Evolutionary conservation across 2,797 vertebrate species (phyloP).

Genomic region (Cyprinodon diabolis): DNA sequence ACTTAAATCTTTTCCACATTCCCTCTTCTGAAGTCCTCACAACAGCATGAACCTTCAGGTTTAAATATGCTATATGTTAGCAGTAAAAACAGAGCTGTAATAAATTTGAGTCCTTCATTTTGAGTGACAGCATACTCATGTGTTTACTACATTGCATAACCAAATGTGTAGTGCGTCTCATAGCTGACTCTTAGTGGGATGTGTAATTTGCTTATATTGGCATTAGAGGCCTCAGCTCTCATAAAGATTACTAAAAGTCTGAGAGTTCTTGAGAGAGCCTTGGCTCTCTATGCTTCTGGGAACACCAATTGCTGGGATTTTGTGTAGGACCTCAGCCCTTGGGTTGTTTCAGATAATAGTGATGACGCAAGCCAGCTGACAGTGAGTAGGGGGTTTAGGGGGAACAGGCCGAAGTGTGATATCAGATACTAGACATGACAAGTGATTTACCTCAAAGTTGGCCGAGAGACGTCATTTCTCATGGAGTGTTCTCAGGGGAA

Average conservation of each 20-base stretch:
- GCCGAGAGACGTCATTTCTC: neutral
- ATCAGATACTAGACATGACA: neutral
- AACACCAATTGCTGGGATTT: slow-evolving; percentile 34
- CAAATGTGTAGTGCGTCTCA: slow-evolving; percentile 5
- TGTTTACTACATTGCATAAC: neutral
- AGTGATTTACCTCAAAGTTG: neutral
- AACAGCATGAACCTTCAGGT: slow-evolving; percentile 13
- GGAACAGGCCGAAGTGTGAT: neutral
- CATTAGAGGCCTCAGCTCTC: slow-evolving; percentile 12
- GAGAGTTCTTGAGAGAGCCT: slow-evolving; percentile 28
- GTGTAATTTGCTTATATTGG: slow-evolving; percentile 55
- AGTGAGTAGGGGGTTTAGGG: slow-evolving; percentile 3
- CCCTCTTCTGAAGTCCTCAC: neutral
- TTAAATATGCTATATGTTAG: slow-evolving; percentile 16
- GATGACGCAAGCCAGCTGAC: slow-evolving; percentile 37
- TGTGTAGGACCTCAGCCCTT: slow-evolving; percentile 14
- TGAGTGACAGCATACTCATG: neutral
- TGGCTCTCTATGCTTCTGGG: slow-evolving; percentile 19
- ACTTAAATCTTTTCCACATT: neutral
- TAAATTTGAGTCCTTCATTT: slow-evolving; percentile 14
- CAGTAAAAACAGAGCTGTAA: neutral
- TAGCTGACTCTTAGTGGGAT: slow-evolving; percentile 7
- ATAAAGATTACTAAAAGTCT: slow-evolving; percentile 32
- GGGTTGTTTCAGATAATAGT: slow-evolving; percentile 39
- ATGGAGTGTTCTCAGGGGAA: neutral